Conservation (phyloP, 1,140 invertebrate species). For the Orius laevigatus region DNA sequence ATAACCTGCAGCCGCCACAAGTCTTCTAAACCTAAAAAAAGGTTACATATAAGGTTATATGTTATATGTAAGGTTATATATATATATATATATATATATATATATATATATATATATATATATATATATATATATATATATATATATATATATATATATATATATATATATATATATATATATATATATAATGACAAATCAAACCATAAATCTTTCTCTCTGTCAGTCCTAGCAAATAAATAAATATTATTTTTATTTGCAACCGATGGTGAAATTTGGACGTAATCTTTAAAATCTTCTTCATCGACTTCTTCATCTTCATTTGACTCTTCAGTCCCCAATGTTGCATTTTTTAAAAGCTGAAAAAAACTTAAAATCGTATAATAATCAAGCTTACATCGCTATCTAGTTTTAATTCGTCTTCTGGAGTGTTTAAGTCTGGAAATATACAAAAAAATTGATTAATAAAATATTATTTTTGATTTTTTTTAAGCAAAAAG, state of each 20-base stretch:
- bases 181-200: constrained; percentile 21
- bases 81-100: too few species aligned
- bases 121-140: too few species aligned
- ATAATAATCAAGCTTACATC: too few species aligned
- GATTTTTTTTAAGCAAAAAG: not conserved
- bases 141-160: too few species aligned
- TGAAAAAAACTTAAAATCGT: not conserved
- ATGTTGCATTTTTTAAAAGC: not conserved
- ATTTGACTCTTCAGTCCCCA: constrained; percentile 8
- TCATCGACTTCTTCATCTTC: constrained; percentile 27
- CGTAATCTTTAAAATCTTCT: constrained; percentile 20
- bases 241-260: constrained; percentile 33
- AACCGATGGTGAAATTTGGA: constrained; percentile 14
- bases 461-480: not conserved
- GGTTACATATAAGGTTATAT: too few species aligned
- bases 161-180: too few species aligned
- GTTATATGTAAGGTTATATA: too few species aligned
- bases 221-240: constrained; percentile 63
- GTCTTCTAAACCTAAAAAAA: constrained; percentile 27
- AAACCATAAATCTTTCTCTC: constrained; percentile 84
- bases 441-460: not conserved
- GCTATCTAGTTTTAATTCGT: too few species aligned
- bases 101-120: too few species aligned
- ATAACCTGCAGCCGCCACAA: constrained; percentile 23
- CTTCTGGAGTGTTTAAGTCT: not conserved